Conservation (phyloP, 2,113 vertebrate genomes). For the Lanius collurio region DNA sequence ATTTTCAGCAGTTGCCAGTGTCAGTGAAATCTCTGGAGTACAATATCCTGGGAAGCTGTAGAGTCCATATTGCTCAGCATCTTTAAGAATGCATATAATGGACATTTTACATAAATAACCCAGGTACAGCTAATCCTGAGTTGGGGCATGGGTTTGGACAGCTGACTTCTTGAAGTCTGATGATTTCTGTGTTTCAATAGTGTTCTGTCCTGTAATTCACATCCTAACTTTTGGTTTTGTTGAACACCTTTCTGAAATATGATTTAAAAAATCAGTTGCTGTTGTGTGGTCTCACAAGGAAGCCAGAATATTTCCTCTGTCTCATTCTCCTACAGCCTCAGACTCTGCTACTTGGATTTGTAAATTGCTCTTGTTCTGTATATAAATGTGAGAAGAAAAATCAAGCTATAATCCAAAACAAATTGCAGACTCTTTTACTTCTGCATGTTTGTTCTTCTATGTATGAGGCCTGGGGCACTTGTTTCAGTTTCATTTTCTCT, state of each 20-base stretch:
- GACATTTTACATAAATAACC: neutral
- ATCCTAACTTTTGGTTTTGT: neutral
- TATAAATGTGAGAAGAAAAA: neutral
- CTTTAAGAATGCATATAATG: rapidly evolving
- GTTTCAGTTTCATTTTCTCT: neutral
- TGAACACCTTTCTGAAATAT: neutral
- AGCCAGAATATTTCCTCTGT: neutral
- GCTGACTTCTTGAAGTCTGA: neutral
- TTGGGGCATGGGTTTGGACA: neutral
- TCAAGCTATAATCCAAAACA: neutral
- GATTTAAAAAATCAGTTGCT: neutral
- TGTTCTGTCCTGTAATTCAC: neutral
- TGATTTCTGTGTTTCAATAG: neutral
- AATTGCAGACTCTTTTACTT: neutral
- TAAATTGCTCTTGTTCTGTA: neutral
- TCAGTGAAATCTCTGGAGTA: neutral
- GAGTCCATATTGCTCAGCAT: rapidly evolving
- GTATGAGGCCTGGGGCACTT: neutral
- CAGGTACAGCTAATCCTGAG: neutral
- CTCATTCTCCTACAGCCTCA: neutral
- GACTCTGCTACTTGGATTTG: neutral
- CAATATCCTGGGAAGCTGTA: neutral
- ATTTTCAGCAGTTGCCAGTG: neutral
- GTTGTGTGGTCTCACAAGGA: neutral
- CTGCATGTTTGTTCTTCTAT: neutral